Conservation (phyloP, 2,113 vertebrate genomes). For the Romanogobio albipinnatus region DNA sequence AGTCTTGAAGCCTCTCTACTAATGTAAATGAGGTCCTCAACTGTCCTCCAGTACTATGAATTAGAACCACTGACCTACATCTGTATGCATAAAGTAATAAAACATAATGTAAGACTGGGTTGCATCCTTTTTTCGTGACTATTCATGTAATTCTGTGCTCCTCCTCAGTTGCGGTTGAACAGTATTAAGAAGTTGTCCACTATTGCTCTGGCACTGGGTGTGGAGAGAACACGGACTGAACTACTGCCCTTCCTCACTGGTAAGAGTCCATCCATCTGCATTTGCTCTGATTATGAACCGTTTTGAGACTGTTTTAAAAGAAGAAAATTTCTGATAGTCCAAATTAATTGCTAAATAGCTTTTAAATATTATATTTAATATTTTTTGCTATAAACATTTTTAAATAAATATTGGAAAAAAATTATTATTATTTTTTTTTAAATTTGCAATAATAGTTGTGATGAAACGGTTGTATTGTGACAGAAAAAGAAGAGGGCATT, state of each 20-base stretch:
- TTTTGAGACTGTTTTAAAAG: too few relatives aligned
- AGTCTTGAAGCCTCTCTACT: not conserved
- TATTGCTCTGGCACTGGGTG: conserved; percentile 87
- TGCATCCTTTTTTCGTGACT: not conserved
- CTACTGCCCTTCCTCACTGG: conserved; percentile 91
- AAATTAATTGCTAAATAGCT: not conserved
- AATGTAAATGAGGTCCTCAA: not conserved
- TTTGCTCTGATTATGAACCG: not conserved
- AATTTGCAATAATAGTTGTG: not conserved
- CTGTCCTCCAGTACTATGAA: not conserved
- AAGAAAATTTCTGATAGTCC: not conserved
- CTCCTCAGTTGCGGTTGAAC: conserved; percentile 84
- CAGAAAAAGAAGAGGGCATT: too few relatives aligned
- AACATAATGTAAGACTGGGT: not conserved
- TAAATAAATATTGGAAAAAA: not conserved
- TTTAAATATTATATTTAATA: not conserved
- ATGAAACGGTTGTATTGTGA: not conserved
- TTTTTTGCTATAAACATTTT: not conserved
- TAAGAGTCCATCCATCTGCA: conserved; percentile 55
- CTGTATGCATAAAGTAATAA: not conserved
- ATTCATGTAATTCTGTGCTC: not conserved
- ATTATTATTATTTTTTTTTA: not conserved
- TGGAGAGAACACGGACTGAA: conserved; percentile 88
- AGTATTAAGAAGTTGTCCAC: conserved; percentile 92
- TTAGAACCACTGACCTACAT: not conserved